Base-by-base conservation (phyloP, 1,140 invertebrate species). In the Drosophila melanogaster region DNA sequence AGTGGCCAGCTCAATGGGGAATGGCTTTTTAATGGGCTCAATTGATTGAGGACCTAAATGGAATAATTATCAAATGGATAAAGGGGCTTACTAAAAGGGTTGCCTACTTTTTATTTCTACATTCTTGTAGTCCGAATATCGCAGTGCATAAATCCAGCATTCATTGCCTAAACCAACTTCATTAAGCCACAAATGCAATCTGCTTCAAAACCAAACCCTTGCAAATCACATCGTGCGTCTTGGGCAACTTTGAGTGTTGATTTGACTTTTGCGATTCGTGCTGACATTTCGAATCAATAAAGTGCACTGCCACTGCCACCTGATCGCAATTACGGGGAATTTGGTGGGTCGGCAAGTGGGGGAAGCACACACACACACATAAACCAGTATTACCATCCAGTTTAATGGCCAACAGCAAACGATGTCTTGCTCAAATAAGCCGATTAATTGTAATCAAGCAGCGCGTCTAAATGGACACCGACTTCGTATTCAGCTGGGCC, bases 391-490 rank as follows among this genome's bases (percentile, higher is more conserved):
- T 80, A 50, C 69, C 38, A 55, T 53, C 50, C 17, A 67, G 71
- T 58, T 59, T 56, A 56, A 72, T 62, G 74, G 54, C 54, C 64
- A 55, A 76, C 54, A 54, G 53, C 53, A 59, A 73, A 35, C 49
- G 49, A 37, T 62, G 69, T 62, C 58, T 74, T 79, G 44, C 69
- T 53, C 69, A 86, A 87, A 83, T 86, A 89, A 89, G 84, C 84
- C 84, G 84, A 89, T 89, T 89, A 89, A 89, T 89, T 89, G 84
- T 89, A 89, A 89, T 89, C 84, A 89, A 89, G 84, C 84, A 56
- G 67, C 59, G 59, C 64, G 66, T 72, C 62, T 46, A 71, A 51
- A 57, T 55, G 64, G 47, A 76, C 67, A 49, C 49, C 67, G 70
- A 50, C 51, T 51, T 62, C 22, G n/a, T 26, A 47, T 11, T 58